A percentile compares a stretch with the other conserved stretches of the same genome.
These are phyloP conservation scores for Ia io DNA, from an alignment of 2,113 vertebrate genomes.

Conservation along the genomic window DNA sequence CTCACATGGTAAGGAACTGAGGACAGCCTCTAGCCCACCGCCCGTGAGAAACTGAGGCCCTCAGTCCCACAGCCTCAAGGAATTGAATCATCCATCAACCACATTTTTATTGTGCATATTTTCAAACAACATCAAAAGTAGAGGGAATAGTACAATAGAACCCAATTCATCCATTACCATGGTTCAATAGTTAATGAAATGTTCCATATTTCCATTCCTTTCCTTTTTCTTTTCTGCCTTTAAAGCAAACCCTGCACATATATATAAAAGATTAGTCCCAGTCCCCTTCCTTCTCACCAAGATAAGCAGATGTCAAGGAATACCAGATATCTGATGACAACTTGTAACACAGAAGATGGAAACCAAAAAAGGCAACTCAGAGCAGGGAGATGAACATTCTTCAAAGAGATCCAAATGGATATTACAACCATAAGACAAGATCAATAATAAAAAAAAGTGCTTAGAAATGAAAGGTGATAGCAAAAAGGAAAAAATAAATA, in stretches of 20 bases:
- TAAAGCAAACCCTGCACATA: background rate
- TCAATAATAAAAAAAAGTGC: background rate
- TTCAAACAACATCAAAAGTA: background rate
- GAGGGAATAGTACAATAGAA: background rate
- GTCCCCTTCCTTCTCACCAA: background rate
- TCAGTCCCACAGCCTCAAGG: background rate
- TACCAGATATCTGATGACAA: background rate
- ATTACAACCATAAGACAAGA: background rate
- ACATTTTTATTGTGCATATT: background rate
- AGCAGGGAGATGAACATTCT: background rate
- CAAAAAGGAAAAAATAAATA: slow-evolving; percentile 6
- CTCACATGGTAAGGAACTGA: background rate
- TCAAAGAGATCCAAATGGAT: background rate
- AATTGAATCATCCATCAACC: background rate
- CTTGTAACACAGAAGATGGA: background rate
- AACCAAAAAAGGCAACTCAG: background rate
- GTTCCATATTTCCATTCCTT: background rate
- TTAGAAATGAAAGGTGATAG: background rate
- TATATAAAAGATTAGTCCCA: background rate
- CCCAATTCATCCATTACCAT: background rate
- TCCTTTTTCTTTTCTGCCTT: background rate
- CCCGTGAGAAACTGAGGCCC: background rate
- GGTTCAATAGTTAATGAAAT: background rate
- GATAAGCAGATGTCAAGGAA: background rate
- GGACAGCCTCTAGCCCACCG: background rate